Conservation (phyloP, 1,140 invertebrate genomes). For the Zaprionus ghesquierei region DNA sequence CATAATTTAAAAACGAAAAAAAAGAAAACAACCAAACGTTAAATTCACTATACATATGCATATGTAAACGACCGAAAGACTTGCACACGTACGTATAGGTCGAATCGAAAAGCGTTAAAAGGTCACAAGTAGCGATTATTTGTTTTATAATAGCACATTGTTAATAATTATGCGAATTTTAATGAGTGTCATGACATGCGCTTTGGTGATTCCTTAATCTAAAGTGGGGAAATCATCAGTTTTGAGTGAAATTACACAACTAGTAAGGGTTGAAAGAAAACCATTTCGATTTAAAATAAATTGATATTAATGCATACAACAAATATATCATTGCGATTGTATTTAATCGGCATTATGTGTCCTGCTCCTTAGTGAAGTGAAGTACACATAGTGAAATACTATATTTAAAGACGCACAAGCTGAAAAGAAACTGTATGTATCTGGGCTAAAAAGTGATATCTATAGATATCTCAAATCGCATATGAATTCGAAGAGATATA, state of each 20-base stretch:
- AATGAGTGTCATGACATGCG: background rate
- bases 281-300: background rate
- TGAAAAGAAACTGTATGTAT: background rate
- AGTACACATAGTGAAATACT: no score
- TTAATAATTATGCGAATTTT: slow-evolving; percentile 1
- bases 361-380: background rate
- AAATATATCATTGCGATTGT: background rate
- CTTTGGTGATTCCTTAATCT: background rate
- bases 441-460: background rate
- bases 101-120: background rate
- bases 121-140: background rate
- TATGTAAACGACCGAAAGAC: background rate
- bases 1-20: slow-evolving; percentile 17
- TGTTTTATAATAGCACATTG: background rate
- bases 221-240: background rate
- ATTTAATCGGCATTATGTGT: background rate
- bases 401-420: no score
- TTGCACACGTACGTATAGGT: background rate
- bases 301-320: background rate
- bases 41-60: background rate
- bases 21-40: background rate
- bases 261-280: background rate
- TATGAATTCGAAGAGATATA: background rate
- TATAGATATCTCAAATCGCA: background rate
- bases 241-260: background rate